Evolutionary conservation across 2,113 vertebrate species (phyloP), one percentile per base, ranked within the genome.

Genomic region (Pardalotus punctatus): DNA sequence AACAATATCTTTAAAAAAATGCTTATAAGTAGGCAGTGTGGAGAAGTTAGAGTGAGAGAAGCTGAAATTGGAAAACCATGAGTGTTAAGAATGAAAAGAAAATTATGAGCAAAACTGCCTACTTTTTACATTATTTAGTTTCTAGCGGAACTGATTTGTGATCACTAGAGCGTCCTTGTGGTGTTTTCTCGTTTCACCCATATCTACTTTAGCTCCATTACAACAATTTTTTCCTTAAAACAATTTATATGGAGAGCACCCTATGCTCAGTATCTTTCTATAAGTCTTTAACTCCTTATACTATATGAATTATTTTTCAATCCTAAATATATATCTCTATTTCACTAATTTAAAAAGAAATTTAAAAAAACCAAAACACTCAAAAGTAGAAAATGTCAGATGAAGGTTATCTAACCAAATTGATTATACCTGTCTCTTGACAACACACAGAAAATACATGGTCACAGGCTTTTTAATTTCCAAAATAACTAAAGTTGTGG

Each of bases 341-440:
- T 3, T 16, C 2, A 40, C 28, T 56, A 17, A 5, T 20, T 81
- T 3, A 47, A 24, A 47, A 22, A 43, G 31, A 42, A 36, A 35
- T n/a, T n/a, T n/a, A 19, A 23, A 9, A 64, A 65, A 27, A 57
- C 33, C 5, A 1, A 35, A 57, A 60, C 79, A 42, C 3, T 29
- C 6, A 40, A 67, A 83, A 56, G 5, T 16, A 33, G 14, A 2
- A 65, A 62, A 40, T 28, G 1, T 40, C 28, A 50, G 4, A 31
- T 40, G 0, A 1, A 72, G 4, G 6, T 61, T 81, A 14, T 36
- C 10, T 62, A 42, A 38, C 11, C 4, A 43, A 38, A 5, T 56
- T 0, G 0, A 31, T n/a, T 51, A 73, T 7, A 62, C 1, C 10
- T 33, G 11, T 3, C 7, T 65, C 33, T 11, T 58, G 51, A 43